Percentiles rank a stretch among this genome's conserved stretches.
These are phyloP conservation scores for Telmatherina bonti DNA, from an alignment of 2,797 vertebrate genomes.

Conservation along the genomic window DNA sequence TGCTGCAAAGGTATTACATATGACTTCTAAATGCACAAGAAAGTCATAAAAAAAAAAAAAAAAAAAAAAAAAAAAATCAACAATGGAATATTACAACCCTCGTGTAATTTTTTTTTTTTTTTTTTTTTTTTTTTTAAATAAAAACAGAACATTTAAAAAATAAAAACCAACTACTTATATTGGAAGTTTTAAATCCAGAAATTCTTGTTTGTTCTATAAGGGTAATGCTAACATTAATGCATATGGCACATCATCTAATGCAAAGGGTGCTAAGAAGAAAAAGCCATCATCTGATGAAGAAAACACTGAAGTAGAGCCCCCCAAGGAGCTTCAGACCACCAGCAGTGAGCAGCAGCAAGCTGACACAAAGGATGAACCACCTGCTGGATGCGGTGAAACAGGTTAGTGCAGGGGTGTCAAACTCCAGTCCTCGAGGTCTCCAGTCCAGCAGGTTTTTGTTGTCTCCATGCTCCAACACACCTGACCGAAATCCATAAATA, in stretches of 20 bases:
- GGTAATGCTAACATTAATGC: background rate
- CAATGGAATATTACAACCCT: background rate
- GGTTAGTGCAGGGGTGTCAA: conserved; percentile 33
- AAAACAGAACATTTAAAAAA: background rate
- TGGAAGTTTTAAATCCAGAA: background rate
- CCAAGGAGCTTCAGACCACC: background rate
- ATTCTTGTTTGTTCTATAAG: conserved; percentile 29
- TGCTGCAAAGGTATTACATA: conserved; percentile 55
- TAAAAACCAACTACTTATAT: too few relatives aligned
- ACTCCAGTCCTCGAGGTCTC: background rate
- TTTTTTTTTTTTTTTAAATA: too few relatives aligned
- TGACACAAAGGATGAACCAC: conserved; percentile 22
- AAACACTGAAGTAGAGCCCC: conserved; percentile 7
- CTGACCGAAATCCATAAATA: too few relatives aligned
- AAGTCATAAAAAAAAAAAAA: background rate
- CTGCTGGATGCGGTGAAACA: background rate
- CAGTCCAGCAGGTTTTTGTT: too few relatives aligned
- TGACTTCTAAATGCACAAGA: background rate
- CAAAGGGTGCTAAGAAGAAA: conserved; percentile 61
- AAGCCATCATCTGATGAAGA: conserved; percentile 48
- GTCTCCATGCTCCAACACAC: too few relatives aligned
- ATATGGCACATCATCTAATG: background rate
- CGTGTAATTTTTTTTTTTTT: background rate
- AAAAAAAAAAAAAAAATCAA: too few relatives aligned
- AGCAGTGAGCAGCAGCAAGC: conserved; percentile 16